Conservation (phyloP, 2,113 vertebrate species). For the Marcusenius ussheri region DNA sequence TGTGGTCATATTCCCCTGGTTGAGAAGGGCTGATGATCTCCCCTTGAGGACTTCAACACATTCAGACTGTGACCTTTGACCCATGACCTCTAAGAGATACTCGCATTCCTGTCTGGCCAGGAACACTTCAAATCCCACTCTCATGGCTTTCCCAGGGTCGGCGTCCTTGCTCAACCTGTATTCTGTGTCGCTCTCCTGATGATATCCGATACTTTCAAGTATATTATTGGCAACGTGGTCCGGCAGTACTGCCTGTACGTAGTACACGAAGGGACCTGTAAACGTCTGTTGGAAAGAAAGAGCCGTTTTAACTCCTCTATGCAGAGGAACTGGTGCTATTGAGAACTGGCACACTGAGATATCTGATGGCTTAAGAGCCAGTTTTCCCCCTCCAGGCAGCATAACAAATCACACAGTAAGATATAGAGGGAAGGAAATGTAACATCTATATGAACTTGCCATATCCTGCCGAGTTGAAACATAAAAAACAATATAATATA, state of each 20-base stretch:
- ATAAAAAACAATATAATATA: not conserved
- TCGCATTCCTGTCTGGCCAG: slow-evolving; percentile 64
- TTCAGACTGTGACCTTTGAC: slow-evolving; percentile 42
- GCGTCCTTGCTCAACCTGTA: slow-evolving; percentile 59
- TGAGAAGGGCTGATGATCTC: slow-evolving; percentile 22
- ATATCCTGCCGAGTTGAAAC: not conserved
- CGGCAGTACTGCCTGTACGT: slow-evolving; percentile 62
- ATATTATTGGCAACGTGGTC: slow-evolving; percentile 46
- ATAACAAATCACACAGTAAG: not conserved
- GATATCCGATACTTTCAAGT: slow-evolving; percentile 70
- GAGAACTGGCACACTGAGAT: not conserved
- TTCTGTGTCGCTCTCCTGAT: slow-evolving; percentile 52
- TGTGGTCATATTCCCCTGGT: not conserved
- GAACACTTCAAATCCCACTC: slow-evolving; percentile 72
- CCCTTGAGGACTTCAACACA: slow-evolving; percentile 44
- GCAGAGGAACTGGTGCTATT: not conserved
- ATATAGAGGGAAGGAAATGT: too few relatives aligned
- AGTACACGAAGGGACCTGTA: slow-evolving; percentile 75
- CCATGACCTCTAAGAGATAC: slow-evolving; percentile 53
- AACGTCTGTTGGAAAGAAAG: slow-evolving; percentile 61
- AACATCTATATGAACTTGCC: not conserved
- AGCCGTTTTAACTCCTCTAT: not conserved
- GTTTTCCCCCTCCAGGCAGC: not conserved
- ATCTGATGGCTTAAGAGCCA: not conserved
- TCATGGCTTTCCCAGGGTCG: slow-evolving; percentile 49